Evolutionary conservation across 2,888 invertebrate genomes (phyloP).

Genomic region (Pseudoips prasinana): DNA sequence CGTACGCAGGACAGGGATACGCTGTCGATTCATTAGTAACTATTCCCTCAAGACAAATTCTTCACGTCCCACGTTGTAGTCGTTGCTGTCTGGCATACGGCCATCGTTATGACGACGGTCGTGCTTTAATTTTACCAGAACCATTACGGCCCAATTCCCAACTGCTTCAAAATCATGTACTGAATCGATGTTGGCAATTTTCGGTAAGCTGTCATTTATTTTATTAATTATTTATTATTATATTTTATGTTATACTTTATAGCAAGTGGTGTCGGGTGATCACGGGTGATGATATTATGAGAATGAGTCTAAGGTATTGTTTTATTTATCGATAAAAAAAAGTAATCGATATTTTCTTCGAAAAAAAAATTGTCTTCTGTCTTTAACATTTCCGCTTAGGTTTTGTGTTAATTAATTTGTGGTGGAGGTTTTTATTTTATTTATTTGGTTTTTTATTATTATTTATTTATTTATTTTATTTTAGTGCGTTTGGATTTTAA

Average conservation of each 20-base stretch:
- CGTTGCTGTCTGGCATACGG: too few relatives aligned
- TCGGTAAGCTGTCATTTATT: too few relatives aligned
- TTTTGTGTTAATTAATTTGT: constrained; percentile 30
- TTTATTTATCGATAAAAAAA: constrained; percentile 30
- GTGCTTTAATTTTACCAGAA: too few relatives aligned
- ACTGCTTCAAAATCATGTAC: too few relatives aligned
- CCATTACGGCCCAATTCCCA: too few relatives aligned
- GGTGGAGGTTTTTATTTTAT: constrained; percentile 27
- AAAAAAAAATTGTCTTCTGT: constrained; percentile 13
- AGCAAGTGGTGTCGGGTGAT: constrained; percentile 81
- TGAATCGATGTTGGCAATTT: too few relatives aligned
- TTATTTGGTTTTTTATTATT: background rate
- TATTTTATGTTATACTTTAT: constrained; percentile 49
- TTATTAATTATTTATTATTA: constrained; percentile 10
- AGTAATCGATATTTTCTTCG: constrained; percentile 22
- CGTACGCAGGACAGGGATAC: too few relatives aligned
- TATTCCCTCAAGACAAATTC: too few relatives aligned
- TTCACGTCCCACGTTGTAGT: too few relatives aligned
- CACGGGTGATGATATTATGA: constrained; percentile 89
- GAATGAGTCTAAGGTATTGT: constrained; percentile 88
- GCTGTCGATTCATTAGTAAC: too few relatives aligned
- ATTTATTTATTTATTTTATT: constrained; percentile 1
- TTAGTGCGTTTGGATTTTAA: constrained; percentile 5
- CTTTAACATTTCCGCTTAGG: constrained; percentile 24
- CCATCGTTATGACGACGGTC: too few relatives aligned